A percentile compares a stretch with the other conserved stretches of the same genome.
phyloP scores from a whole-genome alignment of 2,113 vertebrate genomes.

The Excalfactoria chinensis region DNA sequence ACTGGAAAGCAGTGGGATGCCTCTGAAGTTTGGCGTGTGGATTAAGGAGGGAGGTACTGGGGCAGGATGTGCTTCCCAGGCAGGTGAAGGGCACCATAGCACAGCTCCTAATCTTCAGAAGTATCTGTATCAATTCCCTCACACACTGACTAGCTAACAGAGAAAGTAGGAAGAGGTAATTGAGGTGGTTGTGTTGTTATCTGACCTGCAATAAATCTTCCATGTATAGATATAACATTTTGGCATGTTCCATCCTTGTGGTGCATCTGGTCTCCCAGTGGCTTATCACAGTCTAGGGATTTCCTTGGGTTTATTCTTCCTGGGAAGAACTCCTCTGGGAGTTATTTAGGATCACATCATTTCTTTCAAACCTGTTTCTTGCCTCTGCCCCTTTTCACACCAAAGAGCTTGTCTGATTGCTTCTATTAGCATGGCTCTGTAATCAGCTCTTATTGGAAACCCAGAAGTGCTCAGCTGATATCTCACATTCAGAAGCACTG shows the following conservation, averaged over 20 bases:
- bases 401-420: not conserved
- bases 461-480: not conserved
- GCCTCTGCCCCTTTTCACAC: not conserved
- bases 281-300: not conserved
- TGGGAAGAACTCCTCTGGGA: not conserved
- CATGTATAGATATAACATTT: not conserved
- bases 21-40: not conserved
- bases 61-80: not conserved
- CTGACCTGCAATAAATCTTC: not conserved
- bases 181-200: not conserved
- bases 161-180: not conserved
- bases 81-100: not conserved
- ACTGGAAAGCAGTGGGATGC: not conserved
- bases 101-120: not conserved
- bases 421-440: not conserved
- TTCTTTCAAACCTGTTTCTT: not conserved
- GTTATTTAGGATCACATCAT: not conserved
- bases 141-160: not conserved
- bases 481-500: not conserved
- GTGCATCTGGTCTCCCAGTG: not conserved
- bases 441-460: not conserved
- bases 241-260: not conserved
- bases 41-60: not conserved
- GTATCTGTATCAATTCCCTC: not conserved
- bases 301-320: not conserved